Conservation (phyloP, 2,113 vertebrate species). For the Lepus timidus region DNA sequence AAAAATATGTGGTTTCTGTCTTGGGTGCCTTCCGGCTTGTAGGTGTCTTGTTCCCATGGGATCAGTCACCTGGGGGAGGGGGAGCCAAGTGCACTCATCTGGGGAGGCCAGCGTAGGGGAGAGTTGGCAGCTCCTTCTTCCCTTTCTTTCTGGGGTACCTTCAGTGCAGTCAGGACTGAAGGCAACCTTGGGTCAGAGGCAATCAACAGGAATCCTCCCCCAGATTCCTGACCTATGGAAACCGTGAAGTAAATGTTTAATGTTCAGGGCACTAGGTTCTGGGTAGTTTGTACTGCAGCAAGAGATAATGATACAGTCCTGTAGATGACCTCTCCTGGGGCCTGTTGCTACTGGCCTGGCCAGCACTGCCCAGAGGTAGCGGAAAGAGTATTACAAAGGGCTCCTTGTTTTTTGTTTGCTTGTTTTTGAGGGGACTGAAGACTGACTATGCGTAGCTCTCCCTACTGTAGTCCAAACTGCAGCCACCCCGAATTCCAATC, state of each 20-base stretch:
- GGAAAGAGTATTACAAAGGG: background rate
- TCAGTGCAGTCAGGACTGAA: background rate
- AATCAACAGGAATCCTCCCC: background rate
- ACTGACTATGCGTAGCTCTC: background rate
- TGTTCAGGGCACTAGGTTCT: background rate
- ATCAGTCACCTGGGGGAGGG: background rate
- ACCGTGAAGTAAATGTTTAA: background rate
- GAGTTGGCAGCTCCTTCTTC: too few relatives aligned
- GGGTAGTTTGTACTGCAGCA: rapidly evolving
- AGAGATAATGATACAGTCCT: rapidly evolving
- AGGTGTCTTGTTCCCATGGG: background rate
- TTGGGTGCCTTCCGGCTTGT: background rate
- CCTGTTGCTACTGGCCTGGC: background rate
- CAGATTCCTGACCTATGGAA: background rate
- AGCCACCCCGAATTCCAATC: background rate
- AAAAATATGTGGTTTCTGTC: background rate
- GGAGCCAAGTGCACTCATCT: background rate
- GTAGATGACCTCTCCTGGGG: rapidly evolving
- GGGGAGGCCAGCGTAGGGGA: background rate
- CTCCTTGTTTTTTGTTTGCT: background rate
- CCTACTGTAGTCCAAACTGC: background rate
- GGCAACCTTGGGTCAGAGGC: background rate
- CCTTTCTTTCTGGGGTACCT: background rate
- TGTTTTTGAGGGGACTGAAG: background rate
- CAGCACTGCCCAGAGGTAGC: background rate